phyloP scores from a whole-genome alignment of 2,113 vertebrate genomes.

The Rhipidura dahli region DNA sequence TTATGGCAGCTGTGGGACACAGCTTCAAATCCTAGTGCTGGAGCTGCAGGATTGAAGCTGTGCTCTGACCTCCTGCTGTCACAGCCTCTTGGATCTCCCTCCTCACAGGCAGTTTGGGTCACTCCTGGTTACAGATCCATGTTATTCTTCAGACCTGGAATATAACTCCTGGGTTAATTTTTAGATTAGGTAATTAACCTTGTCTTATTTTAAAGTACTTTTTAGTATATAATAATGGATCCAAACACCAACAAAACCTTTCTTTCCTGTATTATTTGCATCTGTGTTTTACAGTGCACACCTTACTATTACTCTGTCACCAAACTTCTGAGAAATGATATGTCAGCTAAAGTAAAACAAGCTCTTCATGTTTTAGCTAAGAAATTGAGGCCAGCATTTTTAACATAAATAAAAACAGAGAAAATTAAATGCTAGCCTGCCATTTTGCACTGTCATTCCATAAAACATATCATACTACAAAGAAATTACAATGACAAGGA shows the following conservation, averaged over 20 bases:
- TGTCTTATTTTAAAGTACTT: background rate
- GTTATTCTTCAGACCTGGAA: background rate
- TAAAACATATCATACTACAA: background rate
- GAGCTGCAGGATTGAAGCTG: background rate
- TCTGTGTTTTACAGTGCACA: background rate
- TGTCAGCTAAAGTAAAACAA: background rate
- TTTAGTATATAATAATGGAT: background rate
- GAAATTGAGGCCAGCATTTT: background rate
- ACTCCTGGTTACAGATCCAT: background rate
- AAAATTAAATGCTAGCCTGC: background rate
- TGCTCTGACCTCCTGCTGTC: rapidly evolving
- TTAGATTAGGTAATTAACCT: background rate
- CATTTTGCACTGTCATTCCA: background rate
- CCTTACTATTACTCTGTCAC: background rate
- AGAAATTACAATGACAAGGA: background rate
- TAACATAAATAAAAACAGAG: background rate
- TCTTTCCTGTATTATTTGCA: background rate
- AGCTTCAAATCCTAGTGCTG: background rate
- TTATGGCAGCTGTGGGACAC: background rate
- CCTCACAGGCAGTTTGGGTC: background rate
- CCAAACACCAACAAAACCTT: background rate
- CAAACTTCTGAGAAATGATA: background rate
- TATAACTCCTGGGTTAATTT: background rate
- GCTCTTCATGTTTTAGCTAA: background rate
- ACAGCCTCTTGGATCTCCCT: background rate